Evolutionary conservation across 2,113 vertebrate species (phyloP), one percentile per base, ranked within the genome.

Genomic region (Phylloscopus whistleri): DNA sequence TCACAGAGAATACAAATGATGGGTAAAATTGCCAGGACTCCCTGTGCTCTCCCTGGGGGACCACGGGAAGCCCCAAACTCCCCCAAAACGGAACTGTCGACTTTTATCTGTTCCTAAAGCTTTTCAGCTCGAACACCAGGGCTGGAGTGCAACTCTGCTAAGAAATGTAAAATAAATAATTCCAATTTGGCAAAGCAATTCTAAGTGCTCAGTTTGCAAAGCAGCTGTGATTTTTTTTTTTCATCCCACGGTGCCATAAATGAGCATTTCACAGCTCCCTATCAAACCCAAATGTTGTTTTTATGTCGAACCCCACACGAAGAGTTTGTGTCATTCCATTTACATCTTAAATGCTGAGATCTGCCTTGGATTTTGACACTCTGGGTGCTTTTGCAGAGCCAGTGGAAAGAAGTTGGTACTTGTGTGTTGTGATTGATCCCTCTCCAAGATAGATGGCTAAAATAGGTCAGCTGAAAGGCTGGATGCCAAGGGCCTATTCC

Each of bases 71-170:
- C 44, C 69, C 56, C 21, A 48, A 56, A n/a, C 10, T 23, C 26
- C 53, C 59, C 59, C 7, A 48, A 18, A 43, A 26, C 0, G 0
- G 28, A 64, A 51, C 10, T 26, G 24, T 7, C 1, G 2, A 12
- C 8, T 51, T 84, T 24, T 13, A 55, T 41, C 48, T 51, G 43
- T 6, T 82, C 63, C 62, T 51, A 11, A 31, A 64, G 58, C 18
- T 60, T 63, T 75, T 9, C 53, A 68, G 18, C 73, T 43, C 84
- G 9, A 93, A 63, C 56, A 23, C 28, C 7, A 11, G 27, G 44
- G 39, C 55, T 37, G 21, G 23, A 80, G 41, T 0, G 13, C 27
- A 52, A 21, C 59, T 39, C 63, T 24, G 66, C 79, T 80, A 80
- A 73, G n/a, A 77, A 81, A 87, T 5, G 17, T 26, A 68, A 92